Base-by-base conservation (phyloP, 2,888 invertebrate species). In the Criorhina ranunculi region DNA sequence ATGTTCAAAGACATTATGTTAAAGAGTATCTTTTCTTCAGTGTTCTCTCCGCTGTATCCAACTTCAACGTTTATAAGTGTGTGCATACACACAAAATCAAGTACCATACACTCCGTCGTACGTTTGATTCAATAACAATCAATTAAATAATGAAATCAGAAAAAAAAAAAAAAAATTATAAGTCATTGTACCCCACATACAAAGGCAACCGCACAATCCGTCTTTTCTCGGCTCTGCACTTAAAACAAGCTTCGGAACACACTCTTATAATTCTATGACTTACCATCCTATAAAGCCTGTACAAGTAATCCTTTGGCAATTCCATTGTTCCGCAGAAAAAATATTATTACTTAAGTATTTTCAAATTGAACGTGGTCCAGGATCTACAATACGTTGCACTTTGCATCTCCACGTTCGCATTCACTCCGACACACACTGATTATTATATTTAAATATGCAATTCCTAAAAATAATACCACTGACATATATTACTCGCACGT, bases 381-480 rank as follows among this genome's bases (percentile, higher is more conserved):
- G 80, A 76, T 70, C 59, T 64, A 44, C 33, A 60, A 80, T 70
- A 46, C 46, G 53, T 70, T 85, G 75, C 75, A 80, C 69, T 76
- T 80, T 69, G 79, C 79, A 79, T 79, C 35, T 57, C 64, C 57
- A 51, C 57, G 35, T 57, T 46, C 37, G 19, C 66, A 44, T 31
- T 49, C 44, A 51, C 59, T 75, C 69, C 55, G 64, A 59, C 51
- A 17, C 46, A 31, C 51, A 46, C 59, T 33, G 55, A 76, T 76
- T 70, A 66, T 76, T 83, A 79, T 70, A 79, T 75, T 80, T 59
- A 53, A 85, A 85, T 76, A 24, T 24, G 24, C 24, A 70, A 70
- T 80, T 70, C 80, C 85, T 85, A 80, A 85, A 85, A 85, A 80
- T 80, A 80, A 76, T 70, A 80, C 66, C 85, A 83, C 69, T 83